A percentile compares a stretch with the other conserved stretches of the same genome.
These are phyloP conservation scores for Agonum fuliginosum DNA, from an alignment of 2,888 invertebrate species.

Conservation along the genomic window DNA sequence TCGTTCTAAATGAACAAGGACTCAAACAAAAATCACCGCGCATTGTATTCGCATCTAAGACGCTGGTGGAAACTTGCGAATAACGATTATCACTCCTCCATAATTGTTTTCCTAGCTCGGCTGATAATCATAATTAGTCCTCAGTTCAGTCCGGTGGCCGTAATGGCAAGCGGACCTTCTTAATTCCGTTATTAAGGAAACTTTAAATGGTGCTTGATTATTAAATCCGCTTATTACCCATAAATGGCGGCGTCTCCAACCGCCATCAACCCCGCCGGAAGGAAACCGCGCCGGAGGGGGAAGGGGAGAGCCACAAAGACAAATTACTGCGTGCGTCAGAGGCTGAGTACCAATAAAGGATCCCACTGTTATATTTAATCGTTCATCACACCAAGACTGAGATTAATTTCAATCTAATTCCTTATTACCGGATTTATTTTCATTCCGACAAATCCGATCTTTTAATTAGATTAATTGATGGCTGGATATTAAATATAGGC, in stretches of 20 bases:
- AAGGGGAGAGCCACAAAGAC: constrained; percentile 33
- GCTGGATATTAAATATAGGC: constrained; percentile 31
- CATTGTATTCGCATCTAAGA: constrained; percentile 23
- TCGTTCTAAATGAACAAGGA: constrained; percentile 7
- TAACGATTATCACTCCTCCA: constrained; percentile 41
- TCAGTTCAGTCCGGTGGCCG: constrained; percentile 32
- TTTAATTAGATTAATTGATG: constrained; percentile 52
- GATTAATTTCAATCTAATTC: constrained; percentile 57
- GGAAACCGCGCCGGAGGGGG: not conserved
- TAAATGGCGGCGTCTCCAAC: constrained; percentile 39
- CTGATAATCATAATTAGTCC: constrained; percentile 45
- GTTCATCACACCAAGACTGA: constrained; percentile 41
- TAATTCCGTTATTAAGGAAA: constrained; percentile 59
- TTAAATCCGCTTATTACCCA: constrained; percentile 66
- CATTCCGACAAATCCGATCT: constrained; percentile 35
- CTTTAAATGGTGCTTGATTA: constrained; percentile 64
- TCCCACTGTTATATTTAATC: constrained; percentile 50
- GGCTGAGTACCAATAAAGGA: constrained; percentile 49
- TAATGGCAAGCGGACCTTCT: constrained; percentile 46
- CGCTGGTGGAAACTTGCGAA: not conserved
- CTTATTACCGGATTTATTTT: constrained; percentile 54
- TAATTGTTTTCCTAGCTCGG: constrained; percentile 33
- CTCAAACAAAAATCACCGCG: not conserved
- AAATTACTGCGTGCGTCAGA: constrained; percentile 39
- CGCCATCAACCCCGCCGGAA: constrained; percentile 13